Conservation (phyloP, 2,888 invertebrate genomes). For the Melanophora roralis region DNA sequence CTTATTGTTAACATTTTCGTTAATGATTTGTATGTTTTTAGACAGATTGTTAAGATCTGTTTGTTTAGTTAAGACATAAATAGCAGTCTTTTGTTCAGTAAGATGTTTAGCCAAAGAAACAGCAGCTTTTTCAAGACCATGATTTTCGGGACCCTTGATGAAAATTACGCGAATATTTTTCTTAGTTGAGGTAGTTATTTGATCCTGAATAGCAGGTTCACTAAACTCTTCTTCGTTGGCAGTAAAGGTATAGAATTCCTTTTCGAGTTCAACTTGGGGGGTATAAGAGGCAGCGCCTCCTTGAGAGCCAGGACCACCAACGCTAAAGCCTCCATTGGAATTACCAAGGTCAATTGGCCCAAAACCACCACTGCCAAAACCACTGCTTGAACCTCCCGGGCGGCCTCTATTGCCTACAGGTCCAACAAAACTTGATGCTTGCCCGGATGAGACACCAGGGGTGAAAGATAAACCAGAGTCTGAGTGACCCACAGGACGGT, state of each 20-base stretch:
- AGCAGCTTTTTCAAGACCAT: constrained; percentile 69
- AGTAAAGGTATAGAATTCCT: constrained; percentile 69
- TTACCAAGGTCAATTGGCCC: background rate
- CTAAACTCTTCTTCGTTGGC: constrained; percentile 70
- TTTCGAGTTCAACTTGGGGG: constrained; percentile 55
- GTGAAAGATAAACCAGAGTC: constrained; percentile 16
- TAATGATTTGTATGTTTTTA: constrained; percentile 65
- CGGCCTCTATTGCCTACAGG: constrained; percentile 3
- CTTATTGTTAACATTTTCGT: constrained; percentile 67
- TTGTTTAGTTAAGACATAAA: constrained; percentile 72
- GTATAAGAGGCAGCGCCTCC: constrained; percentile 36
- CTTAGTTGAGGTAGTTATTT: constrained; percentile 64
- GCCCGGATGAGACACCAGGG: background rate
- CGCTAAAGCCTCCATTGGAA: constrained; percentile 62
- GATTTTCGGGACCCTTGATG: constrained; percentile 71
- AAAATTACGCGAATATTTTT: constrained; percentile 70
- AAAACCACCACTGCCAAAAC: background rate
- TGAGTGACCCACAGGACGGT: constrained; percentile 68
- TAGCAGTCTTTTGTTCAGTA: constrained; percentile 70
- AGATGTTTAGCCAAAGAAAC: constrained; percentile 68
- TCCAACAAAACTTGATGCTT: constrained; percentile 67
- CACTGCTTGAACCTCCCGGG: background rate
- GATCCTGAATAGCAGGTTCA: constrained; percentile 63
- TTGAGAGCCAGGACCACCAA: constrained; percentile 35
- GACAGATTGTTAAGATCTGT: constrained; percentile 67